phyloP scores from a whole-genome alignment of 2,113 vertebrate genomes.

The Carettochelys insculpta region DNA sequence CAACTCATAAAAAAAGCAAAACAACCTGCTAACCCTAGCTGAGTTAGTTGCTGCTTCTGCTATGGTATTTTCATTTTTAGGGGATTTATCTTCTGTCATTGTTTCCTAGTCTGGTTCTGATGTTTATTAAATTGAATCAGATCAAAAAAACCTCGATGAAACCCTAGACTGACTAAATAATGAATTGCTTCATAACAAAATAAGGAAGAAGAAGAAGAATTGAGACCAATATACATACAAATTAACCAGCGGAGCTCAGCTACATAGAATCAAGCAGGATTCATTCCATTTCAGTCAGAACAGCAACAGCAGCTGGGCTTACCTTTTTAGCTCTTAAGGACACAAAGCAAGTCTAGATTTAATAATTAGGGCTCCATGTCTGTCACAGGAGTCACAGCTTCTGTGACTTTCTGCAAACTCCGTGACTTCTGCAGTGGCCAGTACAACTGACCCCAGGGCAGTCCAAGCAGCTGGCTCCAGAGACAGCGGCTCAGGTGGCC shows the following conservation, averaged over 20 bases:
- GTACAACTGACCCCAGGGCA: no score
- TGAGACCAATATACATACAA: conserved; percentile 28
- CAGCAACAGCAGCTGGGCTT: neutral
- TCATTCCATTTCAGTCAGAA: conserved; percentile 15
- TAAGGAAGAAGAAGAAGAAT: neutral
- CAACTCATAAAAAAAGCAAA: neutral
- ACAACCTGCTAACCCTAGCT: conserved; percentile 1
- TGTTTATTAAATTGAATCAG: conserved; percentile 22
- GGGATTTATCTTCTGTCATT: conserved; percentile 28
- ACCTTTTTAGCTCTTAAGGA: neutral
- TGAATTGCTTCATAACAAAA: neutral
- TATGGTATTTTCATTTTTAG: conserved; percentile 43
- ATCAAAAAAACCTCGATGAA: conserved; percentile 21
- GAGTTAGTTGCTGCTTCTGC: conserved; percentile 3
- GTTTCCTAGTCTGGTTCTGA: conserved; percentile 28
- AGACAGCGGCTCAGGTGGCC: no score
- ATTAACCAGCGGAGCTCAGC: neutral
- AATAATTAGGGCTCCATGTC: neutral
- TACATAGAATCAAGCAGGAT: neutral
- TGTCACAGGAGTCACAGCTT: no score
- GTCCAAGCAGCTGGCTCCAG: no score
- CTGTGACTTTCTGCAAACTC: no score
- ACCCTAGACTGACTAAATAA: neutral
- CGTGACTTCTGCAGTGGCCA: no score
- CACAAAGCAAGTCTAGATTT: conserved; percentile 7